Conservation (phyloP, 2,888 invertebrate species). For the Drosophila borealis region DNA sequence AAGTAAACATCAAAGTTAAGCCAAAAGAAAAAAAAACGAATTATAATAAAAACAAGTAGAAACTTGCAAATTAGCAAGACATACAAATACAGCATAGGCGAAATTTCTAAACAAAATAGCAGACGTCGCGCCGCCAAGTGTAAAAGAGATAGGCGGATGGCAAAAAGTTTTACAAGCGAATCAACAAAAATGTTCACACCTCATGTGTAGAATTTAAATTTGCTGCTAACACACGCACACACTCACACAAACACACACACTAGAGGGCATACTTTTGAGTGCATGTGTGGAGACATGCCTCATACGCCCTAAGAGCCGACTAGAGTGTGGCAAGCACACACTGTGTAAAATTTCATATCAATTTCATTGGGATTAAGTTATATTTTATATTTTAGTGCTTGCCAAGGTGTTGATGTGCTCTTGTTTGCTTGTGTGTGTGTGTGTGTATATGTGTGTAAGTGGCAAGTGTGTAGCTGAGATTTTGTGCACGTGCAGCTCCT, state of each 20-base stretch:
- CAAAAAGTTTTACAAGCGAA: constrained; percentile 54
- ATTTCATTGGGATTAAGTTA: constrained; percentile 78
- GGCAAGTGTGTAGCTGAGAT: constrained; percentile 58
- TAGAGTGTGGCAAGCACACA: constrained; percentile 27
- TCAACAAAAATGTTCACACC: constrained; percentile 66
- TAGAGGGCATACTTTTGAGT: constrained; percentile 6
- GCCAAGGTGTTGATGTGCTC: constrained; percentile 61
- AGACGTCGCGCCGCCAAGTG: background rate
- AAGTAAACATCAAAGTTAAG: constrained; percentile 74
- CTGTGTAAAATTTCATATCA: constrained; percentile 71
- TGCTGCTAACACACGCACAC: constrained; percentile 10
- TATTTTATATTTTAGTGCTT: constrained; percentile 79
- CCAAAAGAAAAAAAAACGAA: constrained; percentile 4
- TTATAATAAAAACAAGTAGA: constrained; percentile 1
- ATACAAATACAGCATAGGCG: constrained; percentile 21
- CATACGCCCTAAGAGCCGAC: constrained; percentile 41
- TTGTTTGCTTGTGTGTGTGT: background rate
- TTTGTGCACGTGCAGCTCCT: constrained; percentile 69
- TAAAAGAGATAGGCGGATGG: constrained; percentile 3
- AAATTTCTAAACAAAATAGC: constrained; percentile 41
- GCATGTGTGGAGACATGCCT: constrained; percentile 30
- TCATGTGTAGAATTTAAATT: constrained; percentile 77
- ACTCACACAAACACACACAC: background rate
- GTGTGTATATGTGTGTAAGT: constrained; percentile 22
- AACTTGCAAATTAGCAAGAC: constrained; percentile 61